Base-by-base conservation (phyloP, 2,797 vertebrate species). In the Tragelaphus eurycerus region DNA sequence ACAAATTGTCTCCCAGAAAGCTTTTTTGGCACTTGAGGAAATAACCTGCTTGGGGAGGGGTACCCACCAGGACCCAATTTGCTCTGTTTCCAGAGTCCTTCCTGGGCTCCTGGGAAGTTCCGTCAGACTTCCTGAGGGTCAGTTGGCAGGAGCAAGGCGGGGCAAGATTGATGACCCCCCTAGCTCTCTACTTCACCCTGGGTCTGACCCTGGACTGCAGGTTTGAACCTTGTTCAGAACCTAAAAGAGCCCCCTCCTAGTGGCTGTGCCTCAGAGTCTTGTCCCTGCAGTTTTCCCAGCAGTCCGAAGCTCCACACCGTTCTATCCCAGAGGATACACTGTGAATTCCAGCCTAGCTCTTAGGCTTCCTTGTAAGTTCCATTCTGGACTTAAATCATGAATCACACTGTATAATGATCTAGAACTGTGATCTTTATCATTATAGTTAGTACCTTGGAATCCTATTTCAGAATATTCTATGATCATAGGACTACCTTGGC, bases 401-500 rank as follows among this genome's bases (percentile, higher is more conserved):
- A 38, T 67, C 31, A 62, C 48, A 7, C 29, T 15, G 43, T 17
- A 27, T 29, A 60, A 43, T n/a, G 50, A 46, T 48, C 25, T 76
- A 54, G 71, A 92, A 93, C 78, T 83, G 46, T 54, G 60, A 31
- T 15, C 86, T 79, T 90, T 17, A 16, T 78, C 89, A 52, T 81
- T 17, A 1, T 2, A 76, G 31, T 12, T 4, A 64, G 38, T 10
- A 23, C 31, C 86, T 87, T 52, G n/a, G 84, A 86, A 93, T 87
- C 89, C 86, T 82, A 78, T 10, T 74, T 38, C 17, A 83, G 91
- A 71, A 85, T 92, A 62, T 64, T 89, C 46, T 1, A 0, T 89
- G 88, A 88, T n/a, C 93, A 50, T 50, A 79, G 71, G 52, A 95
- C 93, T 97, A 98, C 50, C 55, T 27, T n/a, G 3, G 11, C 52